Conservation (phyloP, 1,140 invertebrate genomes). For the Marisa cornuarietis region DNA sequence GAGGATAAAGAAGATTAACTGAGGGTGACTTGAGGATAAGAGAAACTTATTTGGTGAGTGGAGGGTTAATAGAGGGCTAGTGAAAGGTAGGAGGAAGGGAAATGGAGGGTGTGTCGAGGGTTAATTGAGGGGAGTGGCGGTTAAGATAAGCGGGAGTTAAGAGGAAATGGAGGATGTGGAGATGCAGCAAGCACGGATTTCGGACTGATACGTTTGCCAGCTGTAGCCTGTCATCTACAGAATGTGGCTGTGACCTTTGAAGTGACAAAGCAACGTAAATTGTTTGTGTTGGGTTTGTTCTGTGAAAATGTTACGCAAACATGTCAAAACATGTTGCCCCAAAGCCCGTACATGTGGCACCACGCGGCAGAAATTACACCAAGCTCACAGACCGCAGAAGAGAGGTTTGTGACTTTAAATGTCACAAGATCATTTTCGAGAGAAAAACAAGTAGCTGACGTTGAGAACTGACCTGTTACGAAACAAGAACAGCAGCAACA, state of each 20-base stretch:
- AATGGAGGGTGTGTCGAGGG: too few relatives aligned
- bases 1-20: too few relatives aligned
- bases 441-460: background rate
- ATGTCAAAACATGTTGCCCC: constrained; percentile 14
- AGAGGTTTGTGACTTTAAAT: background rate
- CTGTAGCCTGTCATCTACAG: constrained; percentile 9
- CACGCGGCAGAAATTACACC: background rate
- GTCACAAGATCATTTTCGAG: background rate
- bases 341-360: background rate
- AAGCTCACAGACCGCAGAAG: background rate
- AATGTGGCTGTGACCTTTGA: background rate
- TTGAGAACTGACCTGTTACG: background rate
- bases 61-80: too few relatives aligned
- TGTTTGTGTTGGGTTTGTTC: constrained; percentile 5
- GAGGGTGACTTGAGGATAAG: too few relatives aligned
- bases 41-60: too few relatives aligned
- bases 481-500: background rate
- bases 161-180: background rate
- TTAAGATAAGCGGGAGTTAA: too few relatives aligned
- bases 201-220: background rate
- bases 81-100: too few relatives aligned
- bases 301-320: constrained; percentile 18
- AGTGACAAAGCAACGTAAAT: constrained; percentile 13
- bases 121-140: too few relatives aligned
- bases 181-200: background rate